Evolutionary conservation across 2,797 vertebrate species (phyloP).

Genomic region (Tapera naevia): DNA sequence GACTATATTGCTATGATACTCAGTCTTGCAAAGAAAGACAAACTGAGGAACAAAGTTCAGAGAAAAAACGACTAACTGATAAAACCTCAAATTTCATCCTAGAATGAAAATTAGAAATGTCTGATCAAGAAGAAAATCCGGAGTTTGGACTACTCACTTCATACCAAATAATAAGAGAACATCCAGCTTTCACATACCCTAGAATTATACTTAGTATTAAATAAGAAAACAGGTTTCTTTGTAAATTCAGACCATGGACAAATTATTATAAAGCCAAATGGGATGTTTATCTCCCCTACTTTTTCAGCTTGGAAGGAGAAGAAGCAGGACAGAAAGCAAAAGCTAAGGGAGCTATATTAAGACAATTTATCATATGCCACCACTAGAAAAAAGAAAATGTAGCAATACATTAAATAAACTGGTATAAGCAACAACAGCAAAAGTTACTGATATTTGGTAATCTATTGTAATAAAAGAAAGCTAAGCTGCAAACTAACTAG

Average conservation of each 20-base stretch:
- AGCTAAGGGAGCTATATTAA: not conserved
- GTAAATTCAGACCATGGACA: not conserved
- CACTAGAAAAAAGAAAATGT: not conserved
- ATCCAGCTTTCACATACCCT: not conserved
- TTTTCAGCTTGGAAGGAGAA: not conserved
- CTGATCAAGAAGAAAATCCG: not conserved
- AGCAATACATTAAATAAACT: not conserved
- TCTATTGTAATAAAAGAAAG: not conserved
- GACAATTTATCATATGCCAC: not conserved
- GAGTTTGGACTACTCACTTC: not conserved
- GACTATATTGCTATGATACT: not conserved
- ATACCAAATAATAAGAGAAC: not conserved
- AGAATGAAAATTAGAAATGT: not conserved
- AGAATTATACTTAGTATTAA: not conserved
- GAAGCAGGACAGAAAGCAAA: not conserved
- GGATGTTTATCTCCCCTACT: not conserved
- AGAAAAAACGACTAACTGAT: not conserved
- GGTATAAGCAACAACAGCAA: not conserved
- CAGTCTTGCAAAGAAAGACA: not conserved
- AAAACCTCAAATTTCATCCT: not conserved
- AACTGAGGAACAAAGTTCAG: not conserved
- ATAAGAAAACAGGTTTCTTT: not conserved
- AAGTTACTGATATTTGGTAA: not conserved
- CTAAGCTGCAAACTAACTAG: not conserved
- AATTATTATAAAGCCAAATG: not conserved